A percentile compares a stretch with the other conserved stretches of the same genome.
These are phyloP conservation scores for Phacellophora camtschatica DNA, from an alignment of 30 jellyfish, hydroid and myxozoan genomes.

Conservation along the genomic window DNA sequence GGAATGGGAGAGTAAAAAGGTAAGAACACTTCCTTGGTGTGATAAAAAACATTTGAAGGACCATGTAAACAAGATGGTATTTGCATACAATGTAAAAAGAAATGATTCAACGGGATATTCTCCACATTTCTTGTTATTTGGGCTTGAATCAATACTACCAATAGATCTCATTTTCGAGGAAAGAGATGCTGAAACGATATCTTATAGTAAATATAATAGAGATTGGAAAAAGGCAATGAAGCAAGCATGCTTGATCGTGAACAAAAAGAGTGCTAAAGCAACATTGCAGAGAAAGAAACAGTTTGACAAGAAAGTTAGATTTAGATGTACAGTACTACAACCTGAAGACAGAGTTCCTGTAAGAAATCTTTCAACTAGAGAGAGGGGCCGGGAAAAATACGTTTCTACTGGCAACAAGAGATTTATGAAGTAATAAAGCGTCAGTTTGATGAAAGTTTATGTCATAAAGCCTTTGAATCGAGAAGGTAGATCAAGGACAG, in stretches of 20 bases:
- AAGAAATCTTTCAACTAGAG: conserved; percentile 4
- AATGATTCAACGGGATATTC: conserved; percentile 41
- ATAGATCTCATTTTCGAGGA: conserved; percentile 2
- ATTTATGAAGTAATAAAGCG: conserved; percentile 5
- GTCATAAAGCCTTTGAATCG: not conserved
- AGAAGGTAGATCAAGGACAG: not conserved
- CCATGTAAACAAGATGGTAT: conserved; percentile 8
- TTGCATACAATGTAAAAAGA: conserved; percentile 17
- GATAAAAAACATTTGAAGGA: conserved; percentile 25
- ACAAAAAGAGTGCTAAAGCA: conserved; percentile 2
- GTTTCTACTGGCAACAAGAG: conserved; percentile 16
- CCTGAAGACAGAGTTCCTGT: conserved; percentile 33
- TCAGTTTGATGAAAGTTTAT: not conserved
- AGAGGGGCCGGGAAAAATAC: conserved; percentile 42
- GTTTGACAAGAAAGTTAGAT: not conserved
- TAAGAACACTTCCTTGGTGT: conserved; percentile 19
- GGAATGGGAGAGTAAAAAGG: conserved; percentile 39
- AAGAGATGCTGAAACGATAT: not conserved
- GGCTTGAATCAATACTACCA: conserved; percentile 3
- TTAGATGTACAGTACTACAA: not conserved
- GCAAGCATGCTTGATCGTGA: conserved; percentile 7
- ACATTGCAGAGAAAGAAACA: not conserved
- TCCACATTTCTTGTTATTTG: conserved; percentile 35
- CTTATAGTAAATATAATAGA: not conserved
- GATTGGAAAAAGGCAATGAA: conserved; percentile 21